A percentile compares a stretch with the other conserved stretches of the same genome.
phyloP scores from a whole-genome alignment of 2,888 invertebrate genomes.

The Trichogramma evanescens region DNA sequence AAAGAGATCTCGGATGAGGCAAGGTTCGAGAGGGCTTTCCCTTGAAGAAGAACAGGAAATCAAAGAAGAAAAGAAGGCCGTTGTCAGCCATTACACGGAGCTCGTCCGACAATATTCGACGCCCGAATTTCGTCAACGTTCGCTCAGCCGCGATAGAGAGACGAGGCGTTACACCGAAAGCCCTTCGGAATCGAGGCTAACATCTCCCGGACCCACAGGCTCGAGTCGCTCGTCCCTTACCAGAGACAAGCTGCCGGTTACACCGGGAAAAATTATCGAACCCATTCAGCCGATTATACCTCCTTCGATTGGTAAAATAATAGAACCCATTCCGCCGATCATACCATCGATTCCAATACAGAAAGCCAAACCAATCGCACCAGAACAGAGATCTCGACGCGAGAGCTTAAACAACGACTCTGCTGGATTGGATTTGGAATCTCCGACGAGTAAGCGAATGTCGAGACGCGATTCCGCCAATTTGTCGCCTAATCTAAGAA shows the following conservation, averaged over 20 bases:
- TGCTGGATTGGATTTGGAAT: constrained; percentile 1
- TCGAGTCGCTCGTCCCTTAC: neutral
- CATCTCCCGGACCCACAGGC: neutral
- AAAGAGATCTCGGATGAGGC: constrained; percentile 36
- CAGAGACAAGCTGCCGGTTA: constrained; percentile 7
- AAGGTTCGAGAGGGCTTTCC: constrained; percentile 30
- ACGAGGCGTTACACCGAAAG: constrained; percentile 3
- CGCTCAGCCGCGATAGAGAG: constrained; percentile 16
- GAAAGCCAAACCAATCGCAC: constrained; percentile 11
- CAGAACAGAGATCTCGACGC: constrained; percentile 6
- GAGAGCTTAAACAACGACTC: neutral
- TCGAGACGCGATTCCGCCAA: constrained; percentile 21
- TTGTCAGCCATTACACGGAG: constrained; percentile 74
- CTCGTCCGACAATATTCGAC: constrained; percentile 65
- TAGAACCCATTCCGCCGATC: constrained; percentile 16
- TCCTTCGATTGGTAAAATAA: constrained; percentile 8
- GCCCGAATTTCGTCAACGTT: constrained; percentile 21
- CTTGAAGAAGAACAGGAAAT: constrained; percentile 39
- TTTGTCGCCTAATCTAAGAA: constrained; percentile 24
- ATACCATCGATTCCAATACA: constrained; percentile 14
- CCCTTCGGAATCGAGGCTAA: constrained; percentile 6
- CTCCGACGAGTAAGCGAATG: neutral
- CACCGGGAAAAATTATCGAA: constrained; percentile 11
- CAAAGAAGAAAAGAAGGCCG: constrained; percentile 42
- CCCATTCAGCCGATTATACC: constrained; percentile 10